Base-by-base conservation (phyloP, 92 coral and sea anemone species). In the Phymanthus crucifer region DNA sequence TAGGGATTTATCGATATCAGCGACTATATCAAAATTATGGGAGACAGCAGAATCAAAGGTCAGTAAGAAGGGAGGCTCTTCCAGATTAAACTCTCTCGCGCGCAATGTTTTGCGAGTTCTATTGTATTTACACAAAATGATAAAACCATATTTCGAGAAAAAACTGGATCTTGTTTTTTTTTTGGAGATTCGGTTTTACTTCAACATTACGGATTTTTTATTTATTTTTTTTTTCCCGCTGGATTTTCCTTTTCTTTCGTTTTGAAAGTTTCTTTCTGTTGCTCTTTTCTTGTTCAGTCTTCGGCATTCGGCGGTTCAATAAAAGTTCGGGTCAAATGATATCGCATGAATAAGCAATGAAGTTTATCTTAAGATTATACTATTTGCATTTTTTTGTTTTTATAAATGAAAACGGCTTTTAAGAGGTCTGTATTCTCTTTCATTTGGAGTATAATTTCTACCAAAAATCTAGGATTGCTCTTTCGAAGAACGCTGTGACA, bases 301-400 rank as follows among this genome's bases (percentile, higher is more conserved):
- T 23, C 21, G 13, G 29, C 36, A 61, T 27, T 26, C 35, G 68
- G 33, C 68, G 0, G 33, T n/a, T 29, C 10, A 12, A 61, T 61
- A 32, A 36, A 26, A 31, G 34, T 48, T 45, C 29, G 32, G 66
- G 24, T 54, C 64, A 54, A 54, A 27, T 57, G 37, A 78, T 29
- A 35, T 40, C 35, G 11, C 31, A 11, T 14, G 50, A 32, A 64
- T 66, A 32, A 67, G 27, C 32, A 37, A 19, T 80, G 70, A 80
- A 66, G 38, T 72, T 70, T 24, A 35, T 80, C 10, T 77, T 77
- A 19, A 33, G 72, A 77, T 77, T 36, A 77, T 36, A 19, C 21
- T 75, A 32, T 75, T 75, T 75, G 21, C 65, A 32, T 71, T 24
- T 24, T 36, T 17, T 31, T 56, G 13, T 32, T 47, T 45, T 24